phyloP scores from a whole-genome alignment of 2,113 vertebrate genomes.

The cattle (Bos taurus) region ARS-UCD2.0 NC_037357.1:14336001-14336500 shows the following conservation, averaged over 20 bases:
- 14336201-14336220: background rate
- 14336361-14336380: background rate
- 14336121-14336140: background rate
- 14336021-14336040: background rate
- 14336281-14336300: background rate
- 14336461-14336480: background rate
- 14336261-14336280: background rate
- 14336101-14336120: background rate
- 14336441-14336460: background rate
- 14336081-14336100: background rate
- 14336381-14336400: background rate
- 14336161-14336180: background rate
- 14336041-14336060: background rate
- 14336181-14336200: background rate
- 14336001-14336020: background rate
- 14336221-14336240: background rate
- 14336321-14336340: background rate
- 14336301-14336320: background rate
- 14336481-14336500: background rate
- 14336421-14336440: background rate
- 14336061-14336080: background rate
- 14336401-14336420: background rate
- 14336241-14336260: conserved; percentile 5
- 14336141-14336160: background rate
- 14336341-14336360: background rate